phyloP scores from a whole-genome alignment of 2,888 invertebrate species.

The Scrobipalpa costella region DNA sequence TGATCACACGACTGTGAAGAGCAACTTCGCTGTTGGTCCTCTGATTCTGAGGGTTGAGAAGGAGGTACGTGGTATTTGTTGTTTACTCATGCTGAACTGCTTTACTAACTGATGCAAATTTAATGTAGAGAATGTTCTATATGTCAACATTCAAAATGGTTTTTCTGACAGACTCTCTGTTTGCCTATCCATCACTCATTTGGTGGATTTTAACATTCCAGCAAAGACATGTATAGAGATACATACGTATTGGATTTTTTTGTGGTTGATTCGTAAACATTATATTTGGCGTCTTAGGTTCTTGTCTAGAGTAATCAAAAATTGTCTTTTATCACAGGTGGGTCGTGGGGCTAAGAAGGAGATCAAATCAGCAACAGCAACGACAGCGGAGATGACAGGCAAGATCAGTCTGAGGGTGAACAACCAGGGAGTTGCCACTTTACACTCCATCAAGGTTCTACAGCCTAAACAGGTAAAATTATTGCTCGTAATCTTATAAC shows the following conservation, averaged over 20 bases:
- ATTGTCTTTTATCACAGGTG: slow-evolving; percentile 76
- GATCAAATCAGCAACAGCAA: slow-evolving; percentile 92
- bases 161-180: too few relatives aligned
- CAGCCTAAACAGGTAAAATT: slow-evolving; percentile 91
- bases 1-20: slow-evolving; percentile 90
- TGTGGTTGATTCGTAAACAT: too few relatives aligned
- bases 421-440: slow-evolving; percentile 89
- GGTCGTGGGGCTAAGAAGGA: slow-evolving; percentile 90
- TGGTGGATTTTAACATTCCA: too few relatives aligned
- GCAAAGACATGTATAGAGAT: too few relatives aligned
- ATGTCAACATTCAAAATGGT: too few relatives aligned
- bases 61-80: slow-evolving; percentile 74
- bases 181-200: too few relatives aligned
- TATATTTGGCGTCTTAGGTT: too few relatives aligned
- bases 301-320: neutral
- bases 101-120: too few relatives aligned
- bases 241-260: too few relatives aligned
- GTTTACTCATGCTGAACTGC: too few relatives aligned
- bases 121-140: too few relatives aligned
- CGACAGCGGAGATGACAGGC: slow-evolving; percentile 93
- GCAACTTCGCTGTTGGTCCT: slow-evolving; percentile 90
- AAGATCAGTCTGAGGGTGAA: slow-evolving; percentile 88
- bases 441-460: slow-evolving; percentile 91
- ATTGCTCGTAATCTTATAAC: too few relatives aligned
- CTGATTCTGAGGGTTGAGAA: slow-evolving; percentile 89